phyloP scores from a whole-genome alignment of 2,888 invertebrate species.

The Drosophila anomalata region DNA sequence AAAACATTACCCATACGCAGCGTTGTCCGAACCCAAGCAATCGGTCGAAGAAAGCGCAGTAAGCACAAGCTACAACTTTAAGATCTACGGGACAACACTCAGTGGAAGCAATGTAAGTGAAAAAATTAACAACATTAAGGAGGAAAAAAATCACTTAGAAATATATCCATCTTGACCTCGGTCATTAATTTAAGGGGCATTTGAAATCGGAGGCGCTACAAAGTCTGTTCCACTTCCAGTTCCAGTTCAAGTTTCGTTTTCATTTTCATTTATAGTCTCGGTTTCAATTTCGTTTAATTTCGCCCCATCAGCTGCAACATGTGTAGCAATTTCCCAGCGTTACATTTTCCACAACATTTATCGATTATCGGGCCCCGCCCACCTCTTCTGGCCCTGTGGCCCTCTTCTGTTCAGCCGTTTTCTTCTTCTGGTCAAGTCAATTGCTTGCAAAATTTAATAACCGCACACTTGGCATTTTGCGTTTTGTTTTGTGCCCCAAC shows the following conservation, averaged over 20 bases:
- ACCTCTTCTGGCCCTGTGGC: background rate
- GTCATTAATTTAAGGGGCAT: slow-evolving; percentile 25
- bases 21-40: slow-evolving; percentile 16
- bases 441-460: slow-evolving; percentile 63
- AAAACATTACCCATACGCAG: slow-evolving; percentile 49
- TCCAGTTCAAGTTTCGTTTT: slow-evolving; percentile 23
- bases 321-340: slow-evolving; percentile 61
- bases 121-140: background rate
- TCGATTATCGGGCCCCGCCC: slow-evolving; percentile 60
- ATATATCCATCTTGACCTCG: slow-evolving; percentile 29
- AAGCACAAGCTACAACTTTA: slow-evolving; percentile 7
- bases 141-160: background rate
- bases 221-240: slow-evolving; percentile 21
- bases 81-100: slow-evolving; percentile 25
- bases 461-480: slow-evolving; percentile 49
- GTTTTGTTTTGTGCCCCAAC: slow-evolving; percentile 41
- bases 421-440: slow-evolving; percentile 43
- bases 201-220: slow-evolving; percentile 19
- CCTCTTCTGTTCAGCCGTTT: slow-evolving; percentile 13
- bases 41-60: background rate
- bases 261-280: slow-evolving; percentile 21
- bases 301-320: slow-evolving; percentile 54
- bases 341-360: slow-evolving; percentile 65
- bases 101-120: slow-evolving; percentile 63
- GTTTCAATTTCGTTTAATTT: slow-evolving; percentile 47